These are phyloP conservation scores for Stenoptilia bipunctidactyla DNA, from an alignment of 2,888 invertebrate genomes.

Conservation along the genomic window DNA sequence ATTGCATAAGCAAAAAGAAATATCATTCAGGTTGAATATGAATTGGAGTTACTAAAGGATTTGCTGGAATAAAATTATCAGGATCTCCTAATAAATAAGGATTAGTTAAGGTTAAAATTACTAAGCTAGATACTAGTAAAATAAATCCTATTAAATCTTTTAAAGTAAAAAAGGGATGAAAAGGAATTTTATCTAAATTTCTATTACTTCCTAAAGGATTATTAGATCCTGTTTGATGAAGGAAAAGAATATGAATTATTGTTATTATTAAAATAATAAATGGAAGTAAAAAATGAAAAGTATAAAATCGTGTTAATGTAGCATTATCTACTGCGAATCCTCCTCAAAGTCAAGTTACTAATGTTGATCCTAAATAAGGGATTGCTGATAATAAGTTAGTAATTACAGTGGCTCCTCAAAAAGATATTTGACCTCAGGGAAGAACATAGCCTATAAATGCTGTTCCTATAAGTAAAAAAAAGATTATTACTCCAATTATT, in stretches of 20 bases:
- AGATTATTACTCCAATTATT: conserved; percentile 74
- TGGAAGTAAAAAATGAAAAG: conserved; percentile 80
- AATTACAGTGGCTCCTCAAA: conserved; percentile 86
- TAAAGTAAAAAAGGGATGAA: conserved; percentile 75
- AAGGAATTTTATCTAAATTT: conserved; percentile 77
- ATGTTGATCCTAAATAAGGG: conserved; percentile 73
- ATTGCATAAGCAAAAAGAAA: conserved; percentile 87
- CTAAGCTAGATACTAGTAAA: conserved; percentile 64
- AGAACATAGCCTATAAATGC: conserved; percentile 84
- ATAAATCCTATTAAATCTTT: conserved; percentile 76
- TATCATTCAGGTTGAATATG: conserved; percentile 91
- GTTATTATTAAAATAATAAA: conserved; percentile 74
- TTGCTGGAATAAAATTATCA: conserved; percentile 81
- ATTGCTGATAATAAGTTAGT: conserved; percentile 80
- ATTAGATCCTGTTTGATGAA: conserved; percentile 78
- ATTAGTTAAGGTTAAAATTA: conserved; percentile 57
- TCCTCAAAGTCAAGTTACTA: conserved; percentile 82
- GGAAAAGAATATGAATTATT: conserved; percentile 75
- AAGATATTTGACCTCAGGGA: conserved; percentile 86
- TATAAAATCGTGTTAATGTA: conserved; percentile 82
- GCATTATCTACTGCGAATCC: conserved; percentile 81
- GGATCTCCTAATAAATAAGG: conserved; percentile 77
- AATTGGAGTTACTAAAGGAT: conserved; percentile 76
- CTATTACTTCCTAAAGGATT: conserved; percentile 75
- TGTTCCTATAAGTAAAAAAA: conserved; percentile 77